Evolutionary conservation across 1,140 invertebrate genomes (phyloP), one percentile per base, ranked within the genome.

Genomic region (Cydia splendana): DNA sequence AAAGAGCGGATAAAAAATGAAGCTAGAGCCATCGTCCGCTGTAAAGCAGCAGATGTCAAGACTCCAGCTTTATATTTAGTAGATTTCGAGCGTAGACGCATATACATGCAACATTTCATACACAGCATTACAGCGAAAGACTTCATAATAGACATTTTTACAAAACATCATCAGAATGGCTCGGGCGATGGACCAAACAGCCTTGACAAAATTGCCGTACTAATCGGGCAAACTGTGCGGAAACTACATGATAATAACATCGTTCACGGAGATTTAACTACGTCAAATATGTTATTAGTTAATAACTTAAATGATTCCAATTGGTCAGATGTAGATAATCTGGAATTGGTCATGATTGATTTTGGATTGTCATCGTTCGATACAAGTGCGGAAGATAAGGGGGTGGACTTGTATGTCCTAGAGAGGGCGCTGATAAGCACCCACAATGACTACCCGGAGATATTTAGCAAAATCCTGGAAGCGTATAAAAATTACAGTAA

Each of bases 261-360:
- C n/a, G 97, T 99, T 81, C 99, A 99, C 93, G 99, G 99, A 0
- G 99, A 99, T 94, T 93, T 99, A 71, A 99, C 99, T 0, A 99
- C 99, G 1, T 99, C 99, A 0, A 99, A 99, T 89, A 96, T 99
- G 86, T 89, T 97, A 48, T 82, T 96, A 28, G 87, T 95, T 75
- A 93, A 93, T 82, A 80, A 73, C 12, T 71, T 84, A 18, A 84
- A 79, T 76, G 75, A 84, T 18, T n/a, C 65, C 34, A 84, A 88
- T 78, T 91, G 85, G 87, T 65, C 85, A 5, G 77, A 87, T 65
- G 75, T 87, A 74, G 79, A 93, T 7, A 87, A 24, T 24, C 24
- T 94, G 53, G 88, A 95, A 38, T 80, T 97, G 38, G 93, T 95
- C 5, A 91, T 99, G 67, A 99, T 99, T 85, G 98, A 99, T 92